Conservation (phyloP, 1,140 invertebrate genomes). For the Atopsyche davidsoni region DNA sequence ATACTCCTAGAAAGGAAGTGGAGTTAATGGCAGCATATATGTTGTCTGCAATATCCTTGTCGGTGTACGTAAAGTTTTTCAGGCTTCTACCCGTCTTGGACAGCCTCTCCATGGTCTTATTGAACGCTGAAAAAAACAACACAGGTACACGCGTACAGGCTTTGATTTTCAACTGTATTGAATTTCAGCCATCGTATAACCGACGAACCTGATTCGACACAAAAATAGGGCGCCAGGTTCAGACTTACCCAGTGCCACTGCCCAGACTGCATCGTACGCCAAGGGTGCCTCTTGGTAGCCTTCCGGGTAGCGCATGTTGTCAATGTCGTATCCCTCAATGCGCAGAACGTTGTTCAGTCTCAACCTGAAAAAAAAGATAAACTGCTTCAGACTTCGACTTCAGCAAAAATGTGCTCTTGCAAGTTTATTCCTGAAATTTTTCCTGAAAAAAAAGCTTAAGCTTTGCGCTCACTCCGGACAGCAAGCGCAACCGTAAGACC, state of each 20-base stretch:
- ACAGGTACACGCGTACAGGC: too few species aligned
- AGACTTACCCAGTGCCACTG: conserved; percentile 77
- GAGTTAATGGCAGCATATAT: conserved; percentile 97
- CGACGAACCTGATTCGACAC: too few species aligned
- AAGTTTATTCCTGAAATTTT: too few species aligned
- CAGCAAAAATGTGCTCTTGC: too few species aligned
- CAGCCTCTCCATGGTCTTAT: conserved; percentile 88
- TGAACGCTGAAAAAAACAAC: conserved; percentile 67
- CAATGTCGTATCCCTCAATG: conserved; percentile 73
- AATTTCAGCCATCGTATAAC: too few species aligned
- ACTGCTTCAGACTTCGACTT: not conserved
- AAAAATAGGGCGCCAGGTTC: too few species aligned
- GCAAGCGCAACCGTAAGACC: too few species aligned
- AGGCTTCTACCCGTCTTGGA: conserved; percentile 70
- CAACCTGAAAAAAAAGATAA: conserved; percentile 50
- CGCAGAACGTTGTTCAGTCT: conserved; percentile 73
- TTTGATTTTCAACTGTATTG: too few species aligned
- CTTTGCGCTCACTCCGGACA: too few species aligned
- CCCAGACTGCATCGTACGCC: conserved; percentile 99
- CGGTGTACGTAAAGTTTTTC: conserved; percentile 96
- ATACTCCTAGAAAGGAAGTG: conserved; percentile 95
- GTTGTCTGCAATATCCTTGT: conserved; percentile 89
- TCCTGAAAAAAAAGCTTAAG: too few species aligned
- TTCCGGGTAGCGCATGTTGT: conserved; percentile 76
- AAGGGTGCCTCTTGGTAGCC: conserved; percentile 97